Base-by-base conservation (phyloP, 2,888 invertebrate species). In the Drosophila pseudotalamancana region DNA sequence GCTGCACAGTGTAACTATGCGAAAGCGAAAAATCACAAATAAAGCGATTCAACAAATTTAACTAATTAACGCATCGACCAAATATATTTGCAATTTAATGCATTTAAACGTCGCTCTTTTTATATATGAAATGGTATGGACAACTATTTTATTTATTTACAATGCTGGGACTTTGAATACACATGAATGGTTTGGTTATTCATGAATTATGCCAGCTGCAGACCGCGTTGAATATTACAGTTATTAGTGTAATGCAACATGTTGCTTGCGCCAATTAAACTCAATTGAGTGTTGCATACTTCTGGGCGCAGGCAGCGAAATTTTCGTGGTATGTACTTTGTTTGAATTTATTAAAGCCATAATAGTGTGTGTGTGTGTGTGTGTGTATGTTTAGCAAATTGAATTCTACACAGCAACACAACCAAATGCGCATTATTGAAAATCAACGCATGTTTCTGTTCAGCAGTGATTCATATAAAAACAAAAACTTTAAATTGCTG, bases 221-320 rank as follows among this genome's bases (percentile, higher is more conserved):
- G 43, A 29, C 46, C 29, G 5, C 53, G 49, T 39, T 40, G 40
- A 54, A 78, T 46, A 65, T 56, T 45, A 16, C 62, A 40, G 50
- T 48, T 64, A 48, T 81, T 63, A 49, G 35, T 43, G 50, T 23
- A 1, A n/a, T 32, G 37, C 49, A 43, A 46, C 49, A 42, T 55
- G 21, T 37, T 67, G 46, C 59, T 55, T 59, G 63, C 61, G 55
- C 63, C 76, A 70, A 79, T 83, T 80, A 79, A 86, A 83, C 51
- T 62, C 77, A 69, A 82, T 88, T 82, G 82, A 72, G 72, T 70
- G 86, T 69, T 66, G 84, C 80, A 80, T 70, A 65, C 69, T 72
- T 79, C 72, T 63, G 60, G 54, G 73, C 57, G 65, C 59, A 12
- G 3, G 16, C 55, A 27, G n/a, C 14, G 11, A 19, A 50, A 39